These are phyloP conservation scores for Sisyra terminalis DNA, from an alignment of 2,888 invertebrate species.

Conservation along the genomic window DNA sequence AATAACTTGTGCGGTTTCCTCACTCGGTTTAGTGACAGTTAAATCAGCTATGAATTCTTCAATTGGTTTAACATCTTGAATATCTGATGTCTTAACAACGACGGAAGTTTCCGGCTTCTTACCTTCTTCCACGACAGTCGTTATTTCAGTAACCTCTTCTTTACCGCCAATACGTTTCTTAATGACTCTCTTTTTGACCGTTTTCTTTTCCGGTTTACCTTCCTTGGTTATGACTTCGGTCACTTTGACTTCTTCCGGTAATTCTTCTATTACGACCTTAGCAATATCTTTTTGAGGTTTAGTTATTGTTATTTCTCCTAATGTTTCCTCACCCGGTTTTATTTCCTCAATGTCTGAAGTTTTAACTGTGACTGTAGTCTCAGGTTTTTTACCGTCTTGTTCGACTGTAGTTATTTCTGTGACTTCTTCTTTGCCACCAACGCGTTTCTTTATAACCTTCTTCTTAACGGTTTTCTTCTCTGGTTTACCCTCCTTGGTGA, in stretches of 20 bases:
- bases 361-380: conserved; percentile 6
- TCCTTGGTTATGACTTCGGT: conserved; percentile 21
- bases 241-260: conserved; percentile 17
- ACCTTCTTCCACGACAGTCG: conserved; percentile 17
- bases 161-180: conserved; percentile 14
- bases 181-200: conserved; percentile 3
- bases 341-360: conserved; percentile 14
- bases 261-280: conserved; percentile 13
- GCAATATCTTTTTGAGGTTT: conserved; percentile 15
- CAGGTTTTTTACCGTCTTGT: conserved; percentile 12
- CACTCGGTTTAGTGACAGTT: conserved; percentile 21
- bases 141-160: conserved; percentile 14
- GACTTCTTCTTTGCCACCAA: conserved; percentile 7
- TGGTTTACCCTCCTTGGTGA: conserved; percentile 9
- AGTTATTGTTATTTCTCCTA: conserved; percentile 13
- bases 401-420: conserved; percentile 12
- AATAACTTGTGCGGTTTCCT: conserved; percentile 22
- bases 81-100: conserved; percentile 14
- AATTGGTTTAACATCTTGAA: conserved; percentile 10
- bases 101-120: conserved; percentile 17
- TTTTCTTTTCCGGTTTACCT: conserved; percentile 16
- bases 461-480: conserved; percentile 10
- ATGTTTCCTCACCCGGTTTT: conserved; percentile 14
- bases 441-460: conserved; percentile 7
- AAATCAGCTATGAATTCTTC: conserved; percentile 11